Conservation (phyloP, 1,140 invertebrate species). For the Ceratina calcarata region DNA sequence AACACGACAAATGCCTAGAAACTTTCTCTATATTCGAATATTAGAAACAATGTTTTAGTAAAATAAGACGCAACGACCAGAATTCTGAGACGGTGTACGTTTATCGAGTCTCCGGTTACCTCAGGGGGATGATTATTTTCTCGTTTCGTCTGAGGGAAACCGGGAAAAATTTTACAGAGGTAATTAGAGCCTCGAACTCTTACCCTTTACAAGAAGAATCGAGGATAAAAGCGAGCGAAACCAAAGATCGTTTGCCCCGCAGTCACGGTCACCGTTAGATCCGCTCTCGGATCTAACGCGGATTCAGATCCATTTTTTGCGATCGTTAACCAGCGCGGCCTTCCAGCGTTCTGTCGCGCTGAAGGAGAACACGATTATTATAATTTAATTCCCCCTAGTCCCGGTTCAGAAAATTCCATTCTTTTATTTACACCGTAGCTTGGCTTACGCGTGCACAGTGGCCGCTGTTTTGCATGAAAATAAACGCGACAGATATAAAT, state of each 20-base stretch:
- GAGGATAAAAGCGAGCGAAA: conserved; percentile 19
- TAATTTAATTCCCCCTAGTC: conserved; percentile 12
- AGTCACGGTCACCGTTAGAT: conserved; percentile 38
- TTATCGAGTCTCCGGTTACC: too few species aligned
- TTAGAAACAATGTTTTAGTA: too few species aligned
- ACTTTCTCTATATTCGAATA: too few species aligned
- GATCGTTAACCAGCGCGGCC: not conserved
- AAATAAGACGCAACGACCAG: too few species aligned
- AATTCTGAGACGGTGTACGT: too few species aligned
- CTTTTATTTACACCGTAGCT: not conserved
- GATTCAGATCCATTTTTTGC: conserved; percentile 10
- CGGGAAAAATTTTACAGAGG: not conserved
- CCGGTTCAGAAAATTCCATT: conserved; percentile 10
- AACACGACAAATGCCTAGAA: too few species aligned
- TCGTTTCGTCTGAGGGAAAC: not conserved
- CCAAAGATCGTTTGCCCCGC: conserved; percentile 25
- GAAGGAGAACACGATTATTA: conserved; percentile 37
- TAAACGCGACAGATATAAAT: too few species aligned
- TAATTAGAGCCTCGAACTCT: conserved; percentile 17
- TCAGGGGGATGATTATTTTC: conserved; percentile 31
- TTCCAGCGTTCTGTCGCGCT: not conserved
- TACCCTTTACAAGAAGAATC: too few species aligned
- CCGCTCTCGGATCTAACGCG: not conserved
- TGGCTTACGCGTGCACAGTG: too few species aligned
- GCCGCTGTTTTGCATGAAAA: not conserved